Conservation (phyloP, 2,888 invertebrate species). For the Neria commutata region DNA sequence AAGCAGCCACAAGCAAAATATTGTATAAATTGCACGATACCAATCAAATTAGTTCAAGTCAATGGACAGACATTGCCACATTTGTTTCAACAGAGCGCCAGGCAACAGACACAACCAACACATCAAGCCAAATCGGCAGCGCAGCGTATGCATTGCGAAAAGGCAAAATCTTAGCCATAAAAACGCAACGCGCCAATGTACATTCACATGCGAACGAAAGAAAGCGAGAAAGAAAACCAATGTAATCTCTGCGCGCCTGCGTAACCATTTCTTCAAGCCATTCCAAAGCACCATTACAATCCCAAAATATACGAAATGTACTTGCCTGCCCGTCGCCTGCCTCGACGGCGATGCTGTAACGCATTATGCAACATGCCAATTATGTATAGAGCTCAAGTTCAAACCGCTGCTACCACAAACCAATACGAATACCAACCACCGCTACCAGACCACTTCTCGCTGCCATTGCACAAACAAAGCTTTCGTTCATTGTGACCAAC, state of each 20-base stretch:
- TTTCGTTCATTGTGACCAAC: background rate
- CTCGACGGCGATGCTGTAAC: constrained; percentile 56
- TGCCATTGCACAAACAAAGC: too few species aligned
- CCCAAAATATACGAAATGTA: constrained; percentile 2
- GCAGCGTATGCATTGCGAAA: background rate
- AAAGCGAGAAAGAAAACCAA: background rate
- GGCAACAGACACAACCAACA: too few species aligned
- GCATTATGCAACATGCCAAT: constrained; percentile 48
- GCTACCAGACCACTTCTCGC: constrained; percentile 16
- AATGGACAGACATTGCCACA: too few species aligned
- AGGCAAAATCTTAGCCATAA: constrained; percentile 8
- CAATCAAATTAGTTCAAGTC: too few species aligned
- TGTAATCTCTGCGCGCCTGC: background rate
- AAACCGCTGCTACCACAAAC: constrained; percentile 30
- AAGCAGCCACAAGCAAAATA: too few species aligned
- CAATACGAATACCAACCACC: constrained; percentile 28
- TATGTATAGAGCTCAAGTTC: constrained; percentile 46
- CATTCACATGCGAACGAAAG: too few species aligned
- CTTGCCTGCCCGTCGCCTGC: background rate
- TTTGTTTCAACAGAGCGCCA: too few species aligned
- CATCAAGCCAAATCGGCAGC: too few species aligned
- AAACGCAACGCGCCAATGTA: background rate
- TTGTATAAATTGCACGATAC: too few species aligned
- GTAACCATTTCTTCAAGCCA: background rate
- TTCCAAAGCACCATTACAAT: too few species aligned